These are phyloP conservation scores for Pachyseris speciosa DNA, from an alignment of 64 coral and sea anemone species.

Conservation along the genomic window DNA sequence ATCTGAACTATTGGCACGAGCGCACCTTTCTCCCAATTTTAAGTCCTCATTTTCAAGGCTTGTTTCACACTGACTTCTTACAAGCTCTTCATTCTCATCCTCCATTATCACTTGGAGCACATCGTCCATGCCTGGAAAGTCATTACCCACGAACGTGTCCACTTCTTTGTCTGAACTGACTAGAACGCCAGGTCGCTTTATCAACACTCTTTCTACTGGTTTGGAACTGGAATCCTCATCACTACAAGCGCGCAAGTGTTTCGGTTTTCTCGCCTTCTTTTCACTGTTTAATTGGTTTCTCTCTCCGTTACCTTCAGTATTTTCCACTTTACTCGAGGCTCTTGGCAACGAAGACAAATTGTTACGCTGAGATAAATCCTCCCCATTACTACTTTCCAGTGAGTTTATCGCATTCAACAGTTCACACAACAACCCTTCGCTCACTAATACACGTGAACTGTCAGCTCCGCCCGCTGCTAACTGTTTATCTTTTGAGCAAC, in stretches of 20 bases:
- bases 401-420: neutral
- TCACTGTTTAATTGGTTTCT: neutral
- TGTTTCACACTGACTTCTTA: neutral
- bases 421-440: no score
- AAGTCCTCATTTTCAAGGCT: neutral
- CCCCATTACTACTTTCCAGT: neutral
- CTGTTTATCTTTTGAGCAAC: neutral
- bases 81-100: neutral
- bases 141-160: neutral
- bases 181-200: neutral
- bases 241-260: neutral
- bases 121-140: neutral
- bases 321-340: neutral
- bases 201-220: neutral
- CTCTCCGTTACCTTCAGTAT: neutral
- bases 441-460: neutral
- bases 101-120: constrained; percentile 10
- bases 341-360: neutral
- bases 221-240: neutral
- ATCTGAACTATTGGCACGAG: no score
- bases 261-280: neutral
- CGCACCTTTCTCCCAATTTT: neutral
- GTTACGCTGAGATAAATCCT: neutral
- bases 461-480: neutral
- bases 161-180: neutral